phyloP scores from a whole-genome alignment of 1,140 invertebrate species.

The Heterodera schachtii region DNA sequence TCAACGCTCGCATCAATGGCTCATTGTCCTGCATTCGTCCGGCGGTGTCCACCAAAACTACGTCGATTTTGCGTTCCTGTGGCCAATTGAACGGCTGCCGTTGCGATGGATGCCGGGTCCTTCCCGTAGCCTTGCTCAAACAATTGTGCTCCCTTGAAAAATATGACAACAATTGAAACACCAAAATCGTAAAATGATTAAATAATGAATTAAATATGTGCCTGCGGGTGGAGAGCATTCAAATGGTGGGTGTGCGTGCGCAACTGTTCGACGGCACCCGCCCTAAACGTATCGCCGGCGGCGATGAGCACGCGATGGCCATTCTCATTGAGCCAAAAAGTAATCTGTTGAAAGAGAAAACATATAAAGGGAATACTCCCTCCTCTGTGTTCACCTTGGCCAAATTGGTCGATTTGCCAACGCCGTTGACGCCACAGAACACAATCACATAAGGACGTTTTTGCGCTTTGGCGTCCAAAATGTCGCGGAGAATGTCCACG shows the following conservation, averaged over 20 bases:
- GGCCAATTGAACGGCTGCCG: slow-evolving; percentile 88
- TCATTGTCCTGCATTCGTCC: slow-evolving; percentile 99
- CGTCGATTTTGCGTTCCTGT: slow-evolving; percentile 81
- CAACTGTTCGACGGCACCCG: slow-evolving; percentile 96
- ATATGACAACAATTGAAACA: neutral
- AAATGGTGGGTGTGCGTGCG: slow-evolving; percentile 90
- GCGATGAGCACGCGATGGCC: slow-evolving; percentile 92
- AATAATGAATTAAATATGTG: neutral
- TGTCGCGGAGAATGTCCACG: slow-evolving; percentile 94
- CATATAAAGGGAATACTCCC: neutral
- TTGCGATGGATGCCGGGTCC: slow-evolving; percentile 94
- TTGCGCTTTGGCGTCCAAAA: slow-evolving; percentile 80
- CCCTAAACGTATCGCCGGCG: slow-evolving; percentile 98
- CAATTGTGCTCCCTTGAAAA: slow-evolving; percentile 79
- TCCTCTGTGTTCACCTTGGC: slow-evolving; percentile 75
- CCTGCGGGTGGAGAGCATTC: slow-evolving; percentile 84
- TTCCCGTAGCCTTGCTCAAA: slow-evolving; percentile 99
- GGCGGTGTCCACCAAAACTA: slow-evolving; percentile 94
- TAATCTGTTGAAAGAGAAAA: slow-evolving; percentile 73
- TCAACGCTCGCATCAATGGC: slow-evolving; percentile 91
- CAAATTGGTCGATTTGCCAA: slow-evolving; percentile 98
- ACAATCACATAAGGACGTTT: slow-evolving; percentile 89
- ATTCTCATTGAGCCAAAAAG: slow-evolving; percentile 99
- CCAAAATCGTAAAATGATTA: neutral
- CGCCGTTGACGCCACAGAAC: slow-evolving; percentile 99